Base-by-base conservation (phyloP, 2,113 vertebrate species). In the Kryptolebias marmoratus region DNA sequence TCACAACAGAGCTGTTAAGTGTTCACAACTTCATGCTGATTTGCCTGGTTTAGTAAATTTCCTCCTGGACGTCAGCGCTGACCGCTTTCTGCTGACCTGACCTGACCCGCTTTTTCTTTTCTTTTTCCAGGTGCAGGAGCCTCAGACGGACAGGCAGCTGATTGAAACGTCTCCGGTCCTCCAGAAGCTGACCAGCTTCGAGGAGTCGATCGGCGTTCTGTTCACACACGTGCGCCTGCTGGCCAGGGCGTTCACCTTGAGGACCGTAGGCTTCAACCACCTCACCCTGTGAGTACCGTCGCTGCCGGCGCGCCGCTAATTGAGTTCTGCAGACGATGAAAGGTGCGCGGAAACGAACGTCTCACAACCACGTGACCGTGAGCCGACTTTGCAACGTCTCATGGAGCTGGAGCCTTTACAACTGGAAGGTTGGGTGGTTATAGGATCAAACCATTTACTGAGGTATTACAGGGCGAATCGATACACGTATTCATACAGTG, bases 191-290 rank as follows among this genome's bases (percentile, higher is more conserved):
- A 98, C 97, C 0, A 93, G 94, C 73, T 99, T 99, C 72, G 98
- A 99, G 88, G 95, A 95, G 0, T 91, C 96, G 11, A 98, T 98
- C 39, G 98, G 98, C 18, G 96, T 98, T 0, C 73, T 96, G 83
- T 99, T 99, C 87, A 98, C 96, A 28, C 98, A 99, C 0, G 96
- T 98, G 68, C 95, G 98, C 5, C 96, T 99, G 31, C 87, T 99
- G 61, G 98, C 98, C 53, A 90, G 98, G 58, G 97, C 98, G 0
- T 99, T 98, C 93, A 99, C 98, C 3, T 82, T 99, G 88, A 95
- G 98, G 86, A 99, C 98, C 6, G 98, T 99, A 22, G 98, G 98
- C 88, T 99, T 97, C 93, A 99, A 99, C 93, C 97, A 99, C 82
- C 95, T 99, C 89, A 99, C 98, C 28, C 94, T 99, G 98, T 99